Evolutionary conservation across 2,113 vertebrate species (phyloP).

Genomic region (Anser brachyrhynchus): DNA sequence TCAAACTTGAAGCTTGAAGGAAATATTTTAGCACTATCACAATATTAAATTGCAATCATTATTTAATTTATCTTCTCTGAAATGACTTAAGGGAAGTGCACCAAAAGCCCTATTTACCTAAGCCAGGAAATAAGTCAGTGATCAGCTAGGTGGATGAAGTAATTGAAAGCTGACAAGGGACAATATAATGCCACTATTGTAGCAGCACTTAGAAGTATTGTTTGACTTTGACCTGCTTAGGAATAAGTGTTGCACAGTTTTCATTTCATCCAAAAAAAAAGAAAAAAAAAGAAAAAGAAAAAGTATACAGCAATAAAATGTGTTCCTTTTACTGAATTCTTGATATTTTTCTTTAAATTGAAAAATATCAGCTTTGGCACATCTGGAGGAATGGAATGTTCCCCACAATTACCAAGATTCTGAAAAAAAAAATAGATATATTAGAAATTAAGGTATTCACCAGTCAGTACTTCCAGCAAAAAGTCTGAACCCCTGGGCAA

Average conservation of each 20-base stretch:
- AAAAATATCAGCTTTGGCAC: conserved; percentile 71
- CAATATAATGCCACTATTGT: conserved; percentile 80
- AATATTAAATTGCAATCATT: conserved; percentile 85
- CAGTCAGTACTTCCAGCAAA: conserved; percentile 65
- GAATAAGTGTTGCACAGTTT: conserved; percentile 72
- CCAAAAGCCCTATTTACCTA: conserved; percentile 78
- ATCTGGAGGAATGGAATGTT: conserved; percentile 70
- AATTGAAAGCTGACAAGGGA: conserved; percentile 78
- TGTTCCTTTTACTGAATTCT: conserved; percentile 61
- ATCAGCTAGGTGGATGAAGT: conserved; percentile 78
- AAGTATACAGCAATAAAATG: conserved; percentile 64
- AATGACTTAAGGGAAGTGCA: conserved; percentile 80
- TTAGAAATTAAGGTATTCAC: conserved; percentile 72
- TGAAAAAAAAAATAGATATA: conserved; percentile 47
- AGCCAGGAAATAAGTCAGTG: conserved; percentile 81
- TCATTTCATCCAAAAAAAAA: conserved; percentile 64
- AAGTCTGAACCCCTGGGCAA: conserved; percentile 75
- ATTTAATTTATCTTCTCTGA: conserved; percentile 86
- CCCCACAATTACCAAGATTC: conserved; percentile 70
- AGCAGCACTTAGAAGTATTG: conserved; percentile 72
- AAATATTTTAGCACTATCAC: conserved; percentile 87
- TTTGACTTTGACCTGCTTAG: conserved; percentile 67
- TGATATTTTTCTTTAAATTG: conserved; percentile 67
- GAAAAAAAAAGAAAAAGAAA: background rate
- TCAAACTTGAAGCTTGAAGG: conserved; percentile 83